phyloP scores from a whole-genome alignment of 2,113 vertebrate species.

The Poecilia latipinna region DNA sequence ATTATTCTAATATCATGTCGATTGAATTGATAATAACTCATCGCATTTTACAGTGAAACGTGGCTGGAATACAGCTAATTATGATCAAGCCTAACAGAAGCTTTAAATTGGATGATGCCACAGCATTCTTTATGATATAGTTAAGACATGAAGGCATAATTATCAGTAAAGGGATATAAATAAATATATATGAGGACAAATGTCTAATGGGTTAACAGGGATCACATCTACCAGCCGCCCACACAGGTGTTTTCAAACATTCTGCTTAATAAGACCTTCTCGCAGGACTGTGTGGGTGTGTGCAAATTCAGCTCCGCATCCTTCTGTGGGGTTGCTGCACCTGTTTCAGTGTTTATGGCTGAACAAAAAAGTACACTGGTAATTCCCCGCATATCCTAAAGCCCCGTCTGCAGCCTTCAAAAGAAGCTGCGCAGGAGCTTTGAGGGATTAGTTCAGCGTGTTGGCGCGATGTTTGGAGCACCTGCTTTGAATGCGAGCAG shows the following conservation, averaged over 20 bases:
- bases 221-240: conserved; percentile 28
- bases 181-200: background rate
- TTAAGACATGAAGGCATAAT: background rate
- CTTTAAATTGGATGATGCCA: conserved; percentile 7
- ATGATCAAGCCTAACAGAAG: background rate
- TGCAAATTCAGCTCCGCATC: conserved; percentile 12
- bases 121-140: background rate
- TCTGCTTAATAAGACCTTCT: conserved; percentile 28
- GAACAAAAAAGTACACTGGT: background rate
- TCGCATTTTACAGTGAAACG: conserved; percentile 6
- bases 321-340: conserved; percentile 10
- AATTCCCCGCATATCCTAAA: conserved; percentile 5
- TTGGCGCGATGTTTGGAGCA: conserved; percentile 2
- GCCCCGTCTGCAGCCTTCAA: background rate
- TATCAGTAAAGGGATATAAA: background rate
- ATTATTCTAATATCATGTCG: conserved; percentile 11
- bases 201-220: conserved; percentile 4
- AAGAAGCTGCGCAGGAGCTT: background rate
- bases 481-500: background rate
- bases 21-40: conserved; percentile 15
- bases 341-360: background rate
- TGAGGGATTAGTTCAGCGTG: background rate
- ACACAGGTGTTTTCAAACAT: conserved; percentile 23
- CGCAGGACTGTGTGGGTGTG: conserved; percentile 21
- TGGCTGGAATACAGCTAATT: background rate